Evolutionary conservation across 1,140 invertebrate species (phyloP), one percentile per base, ranked within the genome.

Genomic region (Eriosoma lanigerum): DNA sequence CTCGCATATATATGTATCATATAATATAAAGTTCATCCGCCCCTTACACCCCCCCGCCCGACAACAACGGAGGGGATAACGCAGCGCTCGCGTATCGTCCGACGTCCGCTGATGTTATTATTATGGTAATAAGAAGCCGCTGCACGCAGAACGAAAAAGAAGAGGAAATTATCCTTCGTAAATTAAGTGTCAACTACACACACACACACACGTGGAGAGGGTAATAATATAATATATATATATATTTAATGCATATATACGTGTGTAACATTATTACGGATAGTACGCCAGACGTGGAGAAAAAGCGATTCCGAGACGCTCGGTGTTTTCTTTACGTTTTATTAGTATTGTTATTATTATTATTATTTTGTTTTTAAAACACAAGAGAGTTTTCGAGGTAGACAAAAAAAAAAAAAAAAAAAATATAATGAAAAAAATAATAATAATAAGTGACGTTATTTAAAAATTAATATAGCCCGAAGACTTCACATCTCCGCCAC

Each of bases 91-190:
- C 46, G 26, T 38, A 21, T 52, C 75, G 56, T 78, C 56, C 75
- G 56, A 56, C 73, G 32, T 50, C 75, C 17, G 75, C 38, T 15
- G 54, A 62, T 60, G 73, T 62, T 78, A 78, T 78, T 62, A 78
- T 78, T 78, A 78, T 78, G 75, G 75, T 78, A 78, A 78, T 78
- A 78, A 78, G 75, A 58, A 78, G 56, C 21, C n/a, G n/a, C 32
- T 38, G 75, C 44, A 19, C 19, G 19, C 19, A 12, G 6, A 32
- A 52, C 50, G 73, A 76, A 78, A 75, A 78, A 78, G 56, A 46
- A 78, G 44, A 78, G 75, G 75, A 78, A 78, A 78, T 62, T 78
- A 48, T 78, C 32, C 38, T 78, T 58, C 38, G 75, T 78, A 78
- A 78, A 78, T 78, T 78, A 78, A 62, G 56, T 78, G 75, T 62